Percentiles rank a stretch among this genome's conserved stretches.
Conservation (phyloP, 2,113 vertebrate genomes). For the Sphyrna mokarran region DNA sequence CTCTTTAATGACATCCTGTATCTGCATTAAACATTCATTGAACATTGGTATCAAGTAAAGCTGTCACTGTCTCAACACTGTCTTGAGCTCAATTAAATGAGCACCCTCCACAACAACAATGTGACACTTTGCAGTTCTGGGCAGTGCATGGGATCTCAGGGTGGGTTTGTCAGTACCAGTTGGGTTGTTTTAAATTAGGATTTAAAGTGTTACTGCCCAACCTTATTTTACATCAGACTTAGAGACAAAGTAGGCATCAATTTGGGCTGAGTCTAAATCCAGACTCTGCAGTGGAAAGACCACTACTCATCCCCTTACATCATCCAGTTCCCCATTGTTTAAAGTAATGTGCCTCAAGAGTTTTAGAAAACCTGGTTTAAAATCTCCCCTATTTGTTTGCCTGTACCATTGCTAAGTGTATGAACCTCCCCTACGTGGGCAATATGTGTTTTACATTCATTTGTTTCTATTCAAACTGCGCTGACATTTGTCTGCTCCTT, state of each 20-base stretch:
- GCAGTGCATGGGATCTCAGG: background rate
- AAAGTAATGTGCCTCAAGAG: background rate
- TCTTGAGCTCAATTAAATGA: background rate
- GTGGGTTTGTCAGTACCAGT: background rate
- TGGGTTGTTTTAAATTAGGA: background rate
- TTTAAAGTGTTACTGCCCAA: background rate
- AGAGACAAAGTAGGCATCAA: background rate
- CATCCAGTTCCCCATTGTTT: background rate
- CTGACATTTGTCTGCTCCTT: background rate
- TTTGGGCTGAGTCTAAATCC: background rate
- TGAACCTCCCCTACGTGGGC: background rate
- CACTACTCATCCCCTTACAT: background rate
- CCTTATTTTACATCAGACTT: background rate
- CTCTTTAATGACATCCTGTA: background rate
- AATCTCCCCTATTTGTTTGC: background rate
- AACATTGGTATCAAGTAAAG: background rate
- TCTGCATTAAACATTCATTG: background rate
- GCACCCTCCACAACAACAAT: background rate
- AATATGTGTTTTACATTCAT: background rate
- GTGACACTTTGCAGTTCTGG: background rate
- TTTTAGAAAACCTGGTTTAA: background rate
- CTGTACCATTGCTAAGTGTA: background rate
- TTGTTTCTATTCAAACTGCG: background rate
- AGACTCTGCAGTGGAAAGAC: background rate
- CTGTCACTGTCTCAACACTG: background rate